Evolutionary conservation across 2,797 vertebrate genomes (phyloP).

Genomic region (Odontamblyopus lacepedii): DNA sequence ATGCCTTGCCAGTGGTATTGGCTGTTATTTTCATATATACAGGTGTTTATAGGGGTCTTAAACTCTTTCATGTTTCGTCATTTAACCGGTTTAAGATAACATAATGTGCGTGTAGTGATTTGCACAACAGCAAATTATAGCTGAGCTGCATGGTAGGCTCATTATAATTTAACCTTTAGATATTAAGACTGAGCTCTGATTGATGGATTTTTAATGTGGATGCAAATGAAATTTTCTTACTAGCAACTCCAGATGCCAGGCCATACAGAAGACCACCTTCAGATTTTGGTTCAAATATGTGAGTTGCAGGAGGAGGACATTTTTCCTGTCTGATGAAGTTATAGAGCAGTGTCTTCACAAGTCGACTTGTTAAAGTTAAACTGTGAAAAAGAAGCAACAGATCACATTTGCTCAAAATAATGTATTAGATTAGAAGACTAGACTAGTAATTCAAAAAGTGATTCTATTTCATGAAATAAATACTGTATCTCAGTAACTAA

Average conservation of each 20-base stretch:
- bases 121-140: not conserved
- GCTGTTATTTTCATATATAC: not conserved
- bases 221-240: conserved; percentile 74
- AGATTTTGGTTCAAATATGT: conserved; percentile 85
- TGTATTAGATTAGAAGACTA: too few species aligned
- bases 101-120: not conserved
- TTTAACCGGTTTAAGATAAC: not conserved
- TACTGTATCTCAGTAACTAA: not conserved
- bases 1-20: not conserved
- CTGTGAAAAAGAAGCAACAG: conserved; percentile 61
- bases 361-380: conserved; percentile 89
- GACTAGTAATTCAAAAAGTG: not conserved
- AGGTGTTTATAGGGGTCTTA: not conserved
- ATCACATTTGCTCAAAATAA: too few species aligned
- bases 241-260: conserved; percentile 95
- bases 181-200: not conserved
- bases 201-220: not conserved
- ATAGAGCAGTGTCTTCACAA: conserved; percentile 97
- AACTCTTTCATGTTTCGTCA: not conserved
- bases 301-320: conserved; percentile 87
- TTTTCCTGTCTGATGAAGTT: conserved; percentile 98
- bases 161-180: not conserved
- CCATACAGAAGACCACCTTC: conserved; percentile 93
- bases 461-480: not conserved
- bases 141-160: not conserved